Evolutionary conservation across 2,888 invertebrate genomes (phyloP).

Genomic region (Agrotis ipsilon): DNA sequence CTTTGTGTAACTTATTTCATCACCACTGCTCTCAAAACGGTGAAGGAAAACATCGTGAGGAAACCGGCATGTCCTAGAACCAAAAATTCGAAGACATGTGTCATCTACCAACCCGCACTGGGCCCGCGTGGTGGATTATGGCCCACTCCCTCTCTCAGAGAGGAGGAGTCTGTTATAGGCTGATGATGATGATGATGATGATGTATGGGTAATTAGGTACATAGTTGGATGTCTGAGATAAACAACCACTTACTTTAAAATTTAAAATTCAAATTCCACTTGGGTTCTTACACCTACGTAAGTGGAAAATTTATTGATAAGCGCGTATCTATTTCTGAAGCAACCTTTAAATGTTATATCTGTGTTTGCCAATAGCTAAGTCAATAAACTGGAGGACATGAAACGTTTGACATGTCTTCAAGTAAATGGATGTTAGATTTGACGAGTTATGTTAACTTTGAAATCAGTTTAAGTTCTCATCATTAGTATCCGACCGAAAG

Average conservation of each 20-base stretch:
- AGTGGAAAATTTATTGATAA: conserved; percentile 7
- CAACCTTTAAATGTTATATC: conserved; percentile 7
- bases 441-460: not conserved
- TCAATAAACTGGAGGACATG: not conserved
- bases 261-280: conserved; percentile 39
- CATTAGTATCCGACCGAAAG: too few species aligned
- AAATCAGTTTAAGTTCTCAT: not conserved
- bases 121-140: too few species aligned
- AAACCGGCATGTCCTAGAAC: too few species aligned
- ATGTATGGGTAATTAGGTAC: not conserved
- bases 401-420: not conserved
- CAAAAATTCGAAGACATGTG: too few species aligned
- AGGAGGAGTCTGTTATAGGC: too few species aligned
- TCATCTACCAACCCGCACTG: too few species aligned
- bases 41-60: too few species aligned
- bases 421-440: not conserved
- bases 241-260: conserved; percentile 21
- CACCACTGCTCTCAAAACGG: too few species aligned
- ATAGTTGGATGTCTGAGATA: conserved; percentile 37
- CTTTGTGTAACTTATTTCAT: too few species aligned
- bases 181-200: too few species aligned
- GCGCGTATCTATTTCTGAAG: not conserved
- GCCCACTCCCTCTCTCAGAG: too few species aligned
- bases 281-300: conserved; percentile 25
- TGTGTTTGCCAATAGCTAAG: not conserved